Conservation (phyloP, 1,140 invertebrate genomes). For the Aphidius gifuensis region DNA sequence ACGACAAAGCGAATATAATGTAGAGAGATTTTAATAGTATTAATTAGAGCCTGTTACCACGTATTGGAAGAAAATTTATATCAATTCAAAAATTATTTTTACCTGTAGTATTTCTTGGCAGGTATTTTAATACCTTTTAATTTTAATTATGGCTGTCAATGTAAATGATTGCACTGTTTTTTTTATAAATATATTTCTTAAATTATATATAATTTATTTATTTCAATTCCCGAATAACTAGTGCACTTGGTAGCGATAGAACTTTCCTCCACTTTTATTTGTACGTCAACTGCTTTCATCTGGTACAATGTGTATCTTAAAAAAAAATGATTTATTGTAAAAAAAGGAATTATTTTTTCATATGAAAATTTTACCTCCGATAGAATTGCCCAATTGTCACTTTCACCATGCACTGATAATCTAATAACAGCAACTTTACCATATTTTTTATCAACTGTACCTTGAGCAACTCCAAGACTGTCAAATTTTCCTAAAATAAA, state of each 20-base stretch:
- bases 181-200: background rate
- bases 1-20: no score
- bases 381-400: conserved; percentile 86
- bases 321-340: background rate
- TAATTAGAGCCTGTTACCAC: no score
- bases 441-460: conserved; percentile 62
- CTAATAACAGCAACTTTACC: conserved; percentile 71
- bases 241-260: conserved; percentile 22
- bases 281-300: conserved; percentile 41
- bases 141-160: no score
- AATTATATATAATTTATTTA: background rate
- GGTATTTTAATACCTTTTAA: no score
- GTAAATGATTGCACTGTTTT: background rate
- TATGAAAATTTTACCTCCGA: conserved; percentile 69
- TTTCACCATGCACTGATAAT: conserved; percentile 74
- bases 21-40: no score
- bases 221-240: conserved; percentile 16
- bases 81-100: no score
- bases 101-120: no score
- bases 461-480: conserved; percentile 74
- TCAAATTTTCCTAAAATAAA: conserved; percentile 65
- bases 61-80: no score
- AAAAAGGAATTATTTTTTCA: no score
- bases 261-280: conserved; percentile 17
- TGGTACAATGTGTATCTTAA: conserved; percentile 43